Evolutionary conservation across 2,888 invertebrate genomes (phyloP).

Genomic region (Sialis fuliginosa): DNA sequence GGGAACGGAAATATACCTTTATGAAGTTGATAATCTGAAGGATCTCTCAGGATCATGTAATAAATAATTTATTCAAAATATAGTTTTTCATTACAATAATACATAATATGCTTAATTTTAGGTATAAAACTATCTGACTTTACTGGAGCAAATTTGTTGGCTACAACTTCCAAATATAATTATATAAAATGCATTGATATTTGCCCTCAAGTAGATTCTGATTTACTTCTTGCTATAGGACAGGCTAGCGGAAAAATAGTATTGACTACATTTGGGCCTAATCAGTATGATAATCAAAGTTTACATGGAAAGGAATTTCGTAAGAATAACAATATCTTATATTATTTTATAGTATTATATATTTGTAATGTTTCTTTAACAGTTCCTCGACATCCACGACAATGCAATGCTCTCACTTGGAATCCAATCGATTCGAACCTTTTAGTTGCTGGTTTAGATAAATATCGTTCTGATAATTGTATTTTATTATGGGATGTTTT

Average conservation of each 20-base stretch:
- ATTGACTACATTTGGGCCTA: slow-evolving; percentile 58
- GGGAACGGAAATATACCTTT: slow-evolving; percentile 78
- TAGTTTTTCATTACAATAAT: background rate
- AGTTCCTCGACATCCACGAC: slow-evolving; percentile 71
- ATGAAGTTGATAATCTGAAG: slow-evolving; percentile 50
- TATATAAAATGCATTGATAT: slow-evolving; percentile 78
- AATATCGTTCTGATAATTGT: slow-evolving; percentile 75
- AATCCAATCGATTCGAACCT: slow-evolving; percentile 66
- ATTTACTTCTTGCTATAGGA: slow-evolving; percentile 72
- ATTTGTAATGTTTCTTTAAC: slow-evolving; percentile 12
- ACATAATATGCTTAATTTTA: slow-evolving; percentile 17
- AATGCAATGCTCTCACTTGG: slow-evolving; percentile 80
- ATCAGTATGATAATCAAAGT: slow-evolving; percentile 44
- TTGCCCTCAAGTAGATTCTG: slow-evolving; percentile 57
- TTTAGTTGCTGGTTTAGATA: slow-evolving; percentile 75
- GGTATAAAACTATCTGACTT: slow-evolving; percentile 51
- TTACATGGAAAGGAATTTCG: slow-evolving; percentile 63
- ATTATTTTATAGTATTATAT: background rate
- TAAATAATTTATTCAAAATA: slow-evolving; percentile 9
- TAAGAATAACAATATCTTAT: slow-evolving; percentile 18
- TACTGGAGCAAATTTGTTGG: slow-evolving; percentile 48
- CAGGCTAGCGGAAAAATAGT: slow-evolving; percentile 77
- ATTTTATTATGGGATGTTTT: slow-evolving; percentile 78
- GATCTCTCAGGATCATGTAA: slow-evolving; percentile 31
- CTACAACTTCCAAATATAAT: slow-evolving; percentile 55